phyloP scores from a whole-genome alignment of 2,797 vertebrate species.

The Cyprinodon diabolis region DNA sequence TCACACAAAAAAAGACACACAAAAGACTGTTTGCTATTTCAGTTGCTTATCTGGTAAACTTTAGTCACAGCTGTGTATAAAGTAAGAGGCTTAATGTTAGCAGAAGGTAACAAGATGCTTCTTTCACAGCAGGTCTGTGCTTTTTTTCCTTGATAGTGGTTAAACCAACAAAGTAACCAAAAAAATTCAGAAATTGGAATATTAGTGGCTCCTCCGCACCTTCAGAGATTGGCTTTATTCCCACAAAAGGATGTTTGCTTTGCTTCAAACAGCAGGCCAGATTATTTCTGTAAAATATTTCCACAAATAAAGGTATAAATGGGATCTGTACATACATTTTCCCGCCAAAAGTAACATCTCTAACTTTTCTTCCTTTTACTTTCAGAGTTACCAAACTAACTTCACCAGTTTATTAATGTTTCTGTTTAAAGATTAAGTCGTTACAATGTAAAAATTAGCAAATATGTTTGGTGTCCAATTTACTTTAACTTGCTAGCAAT shows the following conservation, averaged over 20 bases:
- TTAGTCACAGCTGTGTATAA: constrained; percentile 39
- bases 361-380: neutral
- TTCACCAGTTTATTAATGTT: neutral
- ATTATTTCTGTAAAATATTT: neutral
- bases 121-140: constrained; percentile 33
- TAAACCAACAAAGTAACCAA: constrained; percentile 15
- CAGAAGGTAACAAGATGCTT: constrained; percentile 27
- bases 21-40: constrained; percentile 32
- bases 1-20: constrained; percentile 30
- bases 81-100: constrained; percentile 36
- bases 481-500: neutral
- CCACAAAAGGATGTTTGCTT: constrained; percentile 7
- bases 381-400: too few species aligned
- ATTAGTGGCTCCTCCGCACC: neutral
- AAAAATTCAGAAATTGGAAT: constrained; percentile 6
- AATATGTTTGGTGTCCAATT: neutral
- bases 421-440: neutral
- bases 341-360: neutral
- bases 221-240: constrained; percentile 28
- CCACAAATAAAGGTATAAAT: neutral
- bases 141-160: constrained; percentile 53
- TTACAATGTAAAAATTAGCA: neutral
- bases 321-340: neutral
- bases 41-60: constrained; percentile 53
- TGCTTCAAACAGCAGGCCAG: neutral